phyloP scores from a whole-genome alignment of 2,113 vertebrate genomes.

The Falco punctatus region DNA sequence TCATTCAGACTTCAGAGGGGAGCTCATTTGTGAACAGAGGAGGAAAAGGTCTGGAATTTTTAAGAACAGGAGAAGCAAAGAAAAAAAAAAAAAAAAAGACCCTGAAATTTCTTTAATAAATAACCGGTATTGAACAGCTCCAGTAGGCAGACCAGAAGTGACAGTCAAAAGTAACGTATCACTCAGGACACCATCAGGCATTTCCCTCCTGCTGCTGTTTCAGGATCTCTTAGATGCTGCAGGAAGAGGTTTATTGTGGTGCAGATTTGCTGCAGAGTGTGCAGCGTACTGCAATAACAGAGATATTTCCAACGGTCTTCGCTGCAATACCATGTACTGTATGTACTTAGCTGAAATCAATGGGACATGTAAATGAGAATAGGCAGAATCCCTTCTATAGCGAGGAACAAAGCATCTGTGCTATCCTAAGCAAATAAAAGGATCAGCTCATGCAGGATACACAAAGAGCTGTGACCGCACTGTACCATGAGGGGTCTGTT shows the following conservation, averaged over 20 bases:
- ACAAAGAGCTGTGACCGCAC: conserved; percentile 66
- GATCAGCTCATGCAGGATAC: conserved; percentile 48
- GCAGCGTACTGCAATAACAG: conserved; percentile 55
- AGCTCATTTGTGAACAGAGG: not conserved
- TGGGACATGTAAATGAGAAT: conserved; percentile 71
- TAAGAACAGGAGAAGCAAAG: not conserved
- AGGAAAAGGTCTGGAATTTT: conserved; percentile 49
- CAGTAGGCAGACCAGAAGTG: conserved; percentile 32
- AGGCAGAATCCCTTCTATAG: conserved; percentile 62
- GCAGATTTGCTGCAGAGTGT: conserved; percentile 58
- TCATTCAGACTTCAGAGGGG: conserved; percentile 33
- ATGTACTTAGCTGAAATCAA: conserved; percentile 69
- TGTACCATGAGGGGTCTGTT: conserved; percentile 38
- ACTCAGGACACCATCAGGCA: conserved; percentile 8
- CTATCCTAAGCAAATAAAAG: conserved; percentile 76
- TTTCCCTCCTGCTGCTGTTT: conserved; percentile 39
- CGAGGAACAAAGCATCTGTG: conserved; percentile 62
- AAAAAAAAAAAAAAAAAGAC: not conserved
- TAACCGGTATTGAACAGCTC: not conserved
- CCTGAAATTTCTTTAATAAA: conserved; percentile 47
- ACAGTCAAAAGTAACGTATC: conserved; percentile 9
- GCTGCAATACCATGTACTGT: conserved; percentile 53
- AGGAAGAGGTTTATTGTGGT: conserved; percentile 51
- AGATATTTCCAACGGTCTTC: conserved; percentile 38
- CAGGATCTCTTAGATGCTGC: conserved; percentile 22